A percentile compares a stretch with the other conserved stretches of the same genome.
Evolutionary conservation across 2,113 vertebrate genomes (phyloP).

Genomic region (Toxotes jaculatrix): DNA sequence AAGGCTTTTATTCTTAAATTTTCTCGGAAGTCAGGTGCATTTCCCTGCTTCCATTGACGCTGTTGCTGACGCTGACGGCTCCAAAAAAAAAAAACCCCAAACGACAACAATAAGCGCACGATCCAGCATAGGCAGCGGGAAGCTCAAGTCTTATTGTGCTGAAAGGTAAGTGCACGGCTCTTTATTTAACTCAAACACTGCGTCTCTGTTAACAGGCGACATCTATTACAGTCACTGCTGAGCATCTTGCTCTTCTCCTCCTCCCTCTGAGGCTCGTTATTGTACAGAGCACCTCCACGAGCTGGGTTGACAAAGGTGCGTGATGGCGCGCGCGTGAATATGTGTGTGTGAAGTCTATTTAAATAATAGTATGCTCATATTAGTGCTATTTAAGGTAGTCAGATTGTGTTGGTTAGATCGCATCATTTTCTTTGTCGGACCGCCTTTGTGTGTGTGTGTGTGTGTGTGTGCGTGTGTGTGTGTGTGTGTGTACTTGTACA

Average conservation of each 20-base stretch:
- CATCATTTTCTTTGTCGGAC: background rate
- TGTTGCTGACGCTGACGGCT: background rate
- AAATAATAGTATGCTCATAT: background rate
- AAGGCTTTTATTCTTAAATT: conserved; percentile 26
- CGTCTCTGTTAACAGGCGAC: background rate
- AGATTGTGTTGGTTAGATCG: background rate
- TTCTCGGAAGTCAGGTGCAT: conserved; percentile 5
- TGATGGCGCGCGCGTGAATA: background rate
- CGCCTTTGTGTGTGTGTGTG: background rate
- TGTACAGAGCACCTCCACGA: background rate
- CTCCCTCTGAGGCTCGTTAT: background rate
- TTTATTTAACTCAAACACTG: background rate
- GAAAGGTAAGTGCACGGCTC: conserved; percentile 3
- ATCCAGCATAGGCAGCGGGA: conserved; percentile 30
- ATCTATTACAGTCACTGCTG: rapidly evolving
- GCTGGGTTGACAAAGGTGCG: conserved; percentile 27
- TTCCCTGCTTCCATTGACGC: background rate
- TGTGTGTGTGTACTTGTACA: conserved; percentile 7
- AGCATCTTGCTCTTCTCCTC: background rate
- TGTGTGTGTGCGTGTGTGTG: conserved; percentile 9
- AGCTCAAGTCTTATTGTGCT: conserved; percentile 2
- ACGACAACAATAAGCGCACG: conserved; percentile 67
- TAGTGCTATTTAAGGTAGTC: background rate
- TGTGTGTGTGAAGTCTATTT: background rate
- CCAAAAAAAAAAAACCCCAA: conserved; percentile 14